A percentile compares a stretch with the other conserved stretches of the same genome.
Evolutionary conservation across 2,113 vertebrate genomes (phyloP).

Genomic region (Rhinoderma darwinii): DNA sequence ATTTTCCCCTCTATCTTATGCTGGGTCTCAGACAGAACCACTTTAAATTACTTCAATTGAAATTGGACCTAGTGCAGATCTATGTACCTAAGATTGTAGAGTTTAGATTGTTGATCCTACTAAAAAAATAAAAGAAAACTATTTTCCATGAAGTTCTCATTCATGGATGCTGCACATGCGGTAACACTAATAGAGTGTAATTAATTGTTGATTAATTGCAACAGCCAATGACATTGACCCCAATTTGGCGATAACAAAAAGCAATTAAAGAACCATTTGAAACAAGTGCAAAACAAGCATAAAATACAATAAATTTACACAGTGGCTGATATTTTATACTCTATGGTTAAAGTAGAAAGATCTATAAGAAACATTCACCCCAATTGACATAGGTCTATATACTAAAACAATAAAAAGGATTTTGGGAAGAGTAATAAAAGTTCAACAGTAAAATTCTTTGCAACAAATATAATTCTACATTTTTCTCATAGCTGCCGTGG

Average conservation of each 20-base stretch:
- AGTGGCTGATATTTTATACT: neutral
- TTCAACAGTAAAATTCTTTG: neutral
- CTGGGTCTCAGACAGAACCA: no score
- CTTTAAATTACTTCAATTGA: no score
- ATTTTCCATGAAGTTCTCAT: neutral
- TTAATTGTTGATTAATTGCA: conserved; percentile 52
- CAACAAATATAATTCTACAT: no score
- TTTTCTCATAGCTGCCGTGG: no score
- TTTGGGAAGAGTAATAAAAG: neutral
- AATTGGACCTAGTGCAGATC: no score
- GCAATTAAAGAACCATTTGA: conserved; percentile 49
- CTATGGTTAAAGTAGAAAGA: conserved; percentile 6
- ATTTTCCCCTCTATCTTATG: no score
- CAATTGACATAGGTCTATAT: neutral
- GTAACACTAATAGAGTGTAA: conserved; percentile 37
- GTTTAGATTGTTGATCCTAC: no score
- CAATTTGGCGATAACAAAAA: conserved; percentile 49
- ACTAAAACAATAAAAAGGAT: neutral
- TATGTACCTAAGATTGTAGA: no score
- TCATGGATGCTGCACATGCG: conserved; percentile 18
- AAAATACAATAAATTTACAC: conserved; percentile 22
- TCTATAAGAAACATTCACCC: neutral
- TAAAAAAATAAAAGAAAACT: neutral
- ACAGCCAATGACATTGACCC: conserved; percentile 46
- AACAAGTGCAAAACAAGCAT: conserved; percentile 32